phyloP scores from a whole-genome alignment of 2,113 vertebrate species.

The Thalassarche chlororhynchos region DNA sequence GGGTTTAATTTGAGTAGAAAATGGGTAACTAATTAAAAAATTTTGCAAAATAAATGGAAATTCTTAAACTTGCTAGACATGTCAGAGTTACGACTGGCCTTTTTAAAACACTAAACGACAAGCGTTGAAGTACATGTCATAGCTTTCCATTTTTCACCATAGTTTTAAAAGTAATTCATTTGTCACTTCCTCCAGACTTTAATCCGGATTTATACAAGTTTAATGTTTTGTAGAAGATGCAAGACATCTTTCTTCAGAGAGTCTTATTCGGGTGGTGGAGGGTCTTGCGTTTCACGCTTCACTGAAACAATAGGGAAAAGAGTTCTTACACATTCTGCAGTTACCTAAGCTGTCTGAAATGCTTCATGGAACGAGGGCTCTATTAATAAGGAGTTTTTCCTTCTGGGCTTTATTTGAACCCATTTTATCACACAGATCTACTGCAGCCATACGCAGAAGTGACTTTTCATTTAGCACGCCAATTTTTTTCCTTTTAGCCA shows the following conservation, averaged over 20 bases:
- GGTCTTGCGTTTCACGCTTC: constrained; percentile 59
- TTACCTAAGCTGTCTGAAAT: background rate
- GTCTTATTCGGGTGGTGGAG: constrained; percentile 28
- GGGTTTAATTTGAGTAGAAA: background rate
- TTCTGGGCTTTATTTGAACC: background rate
- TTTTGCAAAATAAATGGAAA: constrained; percentile 15
- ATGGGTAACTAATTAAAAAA: background rate
- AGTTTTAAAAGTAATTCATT: constrained; percentile 12
- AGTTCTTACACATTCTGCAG: constrained; percentile 5
- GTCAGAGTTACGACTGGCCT: background rate
- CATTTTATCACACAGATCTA: background rate
- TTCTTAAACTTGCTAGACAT: background rate
- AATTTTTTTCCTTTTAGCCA: background rate
- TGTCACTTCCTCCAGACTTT: constrained; percentile 7
- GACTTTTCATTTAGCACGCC: background rate
- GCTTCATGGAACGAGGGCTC: background rate
- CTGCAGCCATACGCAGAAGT: background rate
- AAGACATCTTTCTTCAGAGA: constrained; percentile 45
- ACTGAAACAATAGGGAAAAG: constrained; percentile 56
- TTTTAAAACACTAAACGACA: background rate
- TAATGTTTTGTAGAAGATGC: constrained; percentile 28
- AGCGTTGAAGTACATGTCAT: background rate
- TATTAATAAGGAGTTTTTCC: background rate
- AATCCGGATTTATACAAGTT: constrained; percentile 18
- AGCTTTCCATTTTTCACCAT: constrained; percentile 31